Conservation (phyloP, 2,888 invertebrate species). For the Cephus nigrinus region DNA sequence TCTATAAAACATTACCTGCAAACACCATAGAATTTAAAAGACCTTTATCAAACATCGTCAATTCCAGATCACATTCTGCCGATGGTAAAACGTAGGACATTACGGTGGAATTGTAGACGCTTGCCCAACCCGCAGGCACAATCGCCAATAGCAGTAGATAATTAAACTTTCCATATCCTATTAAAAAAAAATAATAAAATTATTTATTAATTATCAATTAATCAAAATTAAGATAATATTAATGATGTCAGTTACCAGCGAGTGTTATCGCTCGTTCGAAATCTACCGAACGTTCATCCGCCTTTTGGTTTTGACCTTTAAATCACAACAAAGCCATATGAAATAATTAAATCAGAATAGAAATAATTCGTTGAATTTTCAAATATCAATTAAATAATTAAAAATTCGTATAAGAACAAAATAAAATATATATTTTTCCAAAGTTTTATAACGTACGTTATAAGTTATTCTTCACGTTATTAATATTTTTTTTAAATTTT, state of each 20-base stretch:
- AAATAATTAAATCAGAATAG: background rate
- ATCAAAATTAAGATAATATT: background rate
- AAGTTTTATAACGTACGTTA: background rate
- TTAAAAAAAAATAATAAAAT: background rate
- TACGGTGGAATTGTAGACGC: slow-evolving; percentile 70
- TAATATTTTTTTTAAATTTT: background rate
- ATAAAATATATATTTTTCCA: background rate
- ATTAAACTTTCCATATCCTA: slow-evolving; percentile 70
- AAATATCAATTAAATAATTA: background rate
- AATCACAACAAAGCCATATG: background rate
- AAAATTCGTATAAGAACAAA: background rate
- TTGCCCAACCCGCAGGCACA: slow-evolving; percentile 68
- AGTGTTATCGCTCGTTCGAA: slow-evolving; percentile 55
- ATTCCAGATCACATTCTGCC: slow-evolving; percentile 69
- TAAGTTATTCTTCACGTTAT: background rate
- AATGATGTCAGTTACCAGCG: slow-evolving; percentile 37
- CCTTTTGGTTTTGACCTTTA: slow-evolving; percentile 48
- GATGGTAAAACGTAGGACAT: slow-evolving; percentile 71
- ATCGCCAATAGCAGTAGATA: slow-evolving; percentile 67
- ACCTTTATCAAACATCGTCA: slow-evolving; percentile 69
- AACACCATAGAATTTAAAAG: slow-evolving; percentile 71
- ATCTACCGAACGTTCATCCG: slow-evolving; percentile 49
- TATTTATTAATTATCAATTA: background rate
- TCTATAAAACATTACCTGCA: slow-evolving; percentile 63
- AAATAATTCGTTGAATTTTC: background rate